These are phyloP conservation scores for Actinostola sp. DNA, from an alignment of 92 coral and sea anemone genomes.

Conservation along the genomic window DNA sequence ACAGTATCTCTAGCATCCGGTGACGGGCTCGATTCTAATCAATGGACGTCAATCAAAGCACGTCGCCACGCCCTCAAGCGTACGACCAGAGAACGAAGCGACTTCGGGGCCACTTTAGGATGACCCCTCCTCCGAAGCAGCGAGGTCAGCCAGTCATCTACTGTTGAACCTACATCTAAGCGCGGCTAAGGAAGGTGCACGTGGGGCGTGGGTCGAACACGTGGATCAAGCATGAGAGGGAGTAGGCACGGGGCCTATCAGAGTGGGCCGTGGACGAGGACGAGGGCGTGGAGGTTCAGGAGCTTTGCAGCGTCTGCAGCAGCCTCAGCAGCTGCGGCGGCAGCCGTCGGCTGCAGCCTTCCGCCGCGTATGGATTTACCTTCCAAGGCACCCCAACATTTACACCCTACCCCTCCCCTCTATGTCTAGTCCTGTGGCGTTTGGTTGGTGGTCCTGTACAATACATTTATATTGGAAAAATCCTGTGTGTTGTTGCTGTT, in stretches of 20 bases:
- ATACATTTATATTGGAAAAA: too few relatives aligned
- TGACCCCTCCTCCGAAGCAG: slow-evolving; percentile 65
- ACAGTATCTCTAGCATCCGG: slow-evolving; percentile 92
- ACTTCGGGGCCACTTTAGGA: too few relatives aligned
- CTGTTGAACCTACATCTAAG: slow-evolving; percentile 50
- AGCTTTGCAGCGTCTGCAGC: slow-evolving; percentile 98
- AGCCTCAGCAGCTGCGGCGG: slow-evolving; percentile 99
- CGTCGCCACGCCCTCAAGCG: slow-evolving; percentile 71
- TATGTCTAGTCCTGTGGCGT: slow-evolving; percentile 95
- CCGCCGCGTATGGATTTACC: slow-evolving; percentile 95
- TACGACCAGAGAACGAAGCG: slow-evolving; percentile 74
- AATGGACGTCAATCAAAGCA: slow-evolving; percentile 58
- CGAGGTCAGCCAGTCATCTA: slow-evolving; percentile 74
- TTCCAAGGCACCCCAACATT: slow-evolving; percentile 86
- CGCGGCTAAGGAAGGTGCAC: slow-evolving; percentile 91
- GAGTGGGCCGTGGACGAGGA: slow-evolving; percentile 90
- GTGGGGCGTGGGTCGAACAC: slow-evolving; percentile 87
- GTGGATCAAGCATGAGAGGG: slow-evolving; percentile 70
- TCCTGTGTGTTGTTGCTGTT: too few relatives aligned
- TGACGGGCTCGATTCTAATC: slow-evolving; percentile 72
- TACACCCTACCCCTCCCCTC: slow-evolving; percentile 88
- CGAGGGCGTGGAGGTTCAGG: slow-evolving; percentile 97
- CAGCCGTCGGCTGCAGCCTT: slow-evolving; percentile 99
- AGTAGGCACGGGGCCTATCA: slow-evolving; percentile 76
- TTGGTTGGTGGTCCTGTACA: slow-evolving; percentile 90